Evolutionary conservation across 2,113 vertebrate species (phyloP).

Genomic region (Heterocephalus glaber): DNA sequence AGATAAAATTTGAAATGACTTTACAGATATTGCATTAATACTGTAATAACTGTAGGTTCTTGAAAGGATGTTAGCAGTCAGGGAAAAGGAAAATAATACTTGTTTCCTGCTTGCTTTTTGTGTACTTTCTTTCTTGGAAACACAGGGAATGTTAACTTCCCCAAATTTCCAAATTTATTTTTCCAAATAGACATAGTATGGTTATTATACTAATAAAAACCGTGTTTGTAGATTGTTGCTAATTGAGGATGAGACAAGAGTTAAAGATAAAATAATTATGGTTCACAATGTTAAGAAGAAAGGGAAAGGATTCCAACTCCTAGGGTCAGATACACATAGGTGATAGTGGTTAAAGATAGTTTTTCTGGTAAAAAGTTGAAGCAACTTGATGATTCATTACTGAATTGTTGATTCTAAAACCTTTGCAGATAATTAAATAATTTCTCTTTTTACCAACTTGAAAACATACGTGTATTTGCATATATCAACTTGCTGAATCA

Average conservation of each 20-base stretch:
- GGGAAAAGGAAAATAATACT: conserved; percentile 1
- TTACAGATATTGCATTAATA: conserved; percentile 56
- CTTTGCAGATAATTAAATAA: not conserved
- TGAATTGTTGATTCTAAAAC: not conserved
- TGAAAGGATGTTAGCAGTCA: not conserved
- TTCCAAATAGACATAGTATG: not conserved
- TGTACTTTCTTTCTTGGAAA: not conserved
- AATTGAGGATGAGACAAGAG: not conserved
- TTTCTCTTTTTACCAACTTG: not conserved
- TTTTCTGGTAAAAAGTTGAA: not conserved
- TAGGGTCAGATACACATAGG: not conserved
- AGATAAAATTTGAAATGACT: conserved; percentile 57
- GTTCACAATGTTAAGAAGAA: not conserved
- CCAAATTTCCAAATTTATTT: not conserved
- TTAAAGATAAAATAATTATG: not conserved
- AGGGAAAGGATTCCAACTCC: not conserved
- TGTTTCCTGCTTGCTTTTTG: not conserved
- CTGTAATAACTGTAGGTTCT: conserved; percentile 60
- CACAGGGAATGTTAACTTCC: not conserved
- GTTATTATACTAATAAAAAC: not conserved
- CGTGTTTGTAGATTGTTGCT: not conserved
- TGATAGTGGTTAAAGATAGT: not conserved
- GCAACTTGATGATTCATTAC: not conserved
- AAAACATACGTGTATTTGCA: not conserved
- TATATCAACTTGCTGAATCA: not conserved